These are phyloP conservation scores for Agrypnia vestita DNA, from an alignment of 1,140 invertebrate genomes.

Conservation along the genomic window DNA sequence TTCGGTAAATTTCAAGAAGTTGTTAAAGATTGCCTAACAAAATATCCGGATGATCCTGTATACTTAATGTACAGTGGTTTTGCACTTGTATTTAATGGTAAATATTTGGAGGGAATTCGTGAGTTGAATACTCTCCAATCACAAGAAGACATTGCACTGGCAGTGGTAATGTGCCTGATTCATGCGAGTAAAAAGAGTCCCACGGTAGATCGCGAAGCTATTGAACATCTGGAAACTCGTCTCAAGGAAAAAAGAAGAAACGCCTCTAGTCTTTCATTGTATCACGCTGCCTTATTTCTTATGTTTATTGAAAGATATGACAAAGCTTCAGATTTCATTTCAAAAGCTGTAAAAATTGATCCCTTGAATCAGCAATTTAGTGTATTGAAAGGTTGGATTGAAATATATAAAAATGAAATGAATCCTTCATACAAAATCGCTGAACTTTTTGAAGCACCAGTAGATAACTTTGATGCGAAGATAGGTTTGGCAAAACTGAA, in stretches of 20 bases:
- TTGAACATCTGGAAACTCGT: slow-evolving; percentile 82
- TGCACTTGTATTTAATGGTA: slow-evolving; percentile 79
- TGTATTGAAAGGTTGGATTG: slow-evolving; percentile 87
- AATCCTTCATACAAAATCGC: slow-evolving; percentile 67
- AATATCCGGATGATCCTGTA: slow-evolving; percentile 78
- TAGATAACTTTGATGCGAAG: slow-evolving; percentile 76
- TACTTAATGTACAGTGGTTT: slow-evolving; percentile 85
- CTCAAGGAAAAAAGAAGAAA: slow-evolving; percentile 84
- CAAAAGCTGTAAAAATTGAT: slow-evolving; percentile 83
- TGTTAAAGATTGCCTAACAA: slow-evolving; percentile 79
- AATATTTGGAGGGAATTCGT: slow-evolving; percentile 82
- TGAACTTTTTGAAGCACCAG: slow-evolving; percentile 74
- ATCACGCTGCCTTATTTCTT: slow-evolving; percentile 84
- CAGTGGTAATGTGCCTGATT: slow-evolving; percentile 82
- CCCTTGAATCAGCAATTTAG: slow-evolving; percentile 77
- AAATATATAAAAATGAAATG: slow-evolving; percentile 73
- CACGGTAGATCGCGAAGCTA: slow-evolving; percentile 78
- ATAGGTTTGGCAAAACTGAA: slow-evolving; percentile 78
- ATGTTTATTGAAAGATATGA: slow-evolving; percentile 81
- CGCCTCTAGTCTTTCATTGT: slow-evolving; percentile 77
- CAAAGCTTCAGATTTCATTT: slow-evolving; percentile 88
- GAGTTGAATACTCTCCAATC: slow-evolving; percentile 80
- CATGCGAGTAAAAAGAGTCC: slow-evolving; percentile 81
- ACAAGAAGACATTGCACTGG: slow-evolving; percentile 82
- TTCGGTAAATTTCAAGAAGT: slow-evolving; percentile 85